Conservation (phyloP, 2,797 vertebrate species). For the Emydoidea blandingii region DNA sequence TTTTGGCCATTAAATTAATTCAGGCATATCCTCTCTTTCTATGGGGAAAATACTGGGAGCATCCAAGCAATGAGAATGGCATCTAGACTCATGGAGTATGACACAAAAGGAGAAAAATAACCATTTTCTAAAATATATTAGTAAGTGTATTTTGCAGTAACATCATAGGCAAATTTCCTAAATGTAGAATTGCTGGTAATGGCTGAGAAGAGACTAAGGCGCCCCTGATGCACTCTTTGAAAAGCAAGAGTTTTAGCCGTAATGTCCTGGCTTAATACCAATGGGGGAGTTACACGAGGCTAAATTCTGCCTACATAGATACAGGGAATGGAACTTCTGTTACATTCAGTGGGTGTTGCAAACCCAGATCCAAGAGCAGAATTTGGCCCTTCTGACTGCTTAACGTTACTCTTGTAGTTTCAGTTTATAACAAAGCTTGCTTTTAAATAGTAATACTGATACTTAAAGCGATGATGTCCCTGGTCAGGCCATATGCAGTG, state of each 20-base stretch:
- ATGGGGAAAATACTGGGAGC: slow-evolving; percentile 38
- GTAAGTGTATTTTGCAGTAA: slow-evolving; percentile 41
- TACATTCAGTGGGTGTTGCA: not conserved
- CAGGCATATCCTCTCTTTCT: slow-evolving; percentile 53
- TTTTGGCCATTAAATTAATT: slow-evolving; percentile 60
- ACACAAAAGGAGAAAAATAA: slow-evolving; percentile 54
- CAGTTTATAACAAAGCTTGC: not conserved
- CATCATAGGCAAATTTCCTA: slow-evolving; percentile 70
- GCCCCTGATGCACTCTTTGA: not conserved
- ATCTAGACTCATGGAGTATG: slow-evolving; percentile 39
- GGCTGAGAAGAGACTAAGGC: not conserved
- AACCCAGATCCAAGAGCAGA: not conserved
- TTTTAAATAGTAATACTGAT: slow-evolving; percentile 20
- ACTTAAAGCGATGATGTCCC: not conserved
- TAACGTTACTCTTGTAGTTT: slow-evolving; percentile 9
- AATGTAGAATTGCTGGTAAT: slow-evolving; percentile 35
- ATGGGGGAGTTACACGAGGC: slow-evolving; percentile 57
- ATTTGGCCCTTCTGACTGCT: slow-evolving; percentile 4
- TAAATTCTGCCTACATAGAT: slow-evolving; percentile 68
- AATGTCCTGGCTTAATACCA: slow-evolving; percentile 65
- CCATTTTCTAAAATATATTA: slow-evolving; percentile 55
- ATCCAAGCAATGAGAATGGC: slow-evolving; percentile 43
- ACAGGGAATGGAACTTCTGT: slow-evolving; percentile 48
- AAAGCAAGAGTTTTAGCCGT: slow-evolving; percentile 31
- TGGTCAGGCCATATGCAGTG: not conserved